A percentile compares a stretch with the other conserved stretches of the same genome.
Evolutionary conservation across 2,113 vertebrate species (phyloP).

Genomic region (Etheostoma spectabile): DNA sequence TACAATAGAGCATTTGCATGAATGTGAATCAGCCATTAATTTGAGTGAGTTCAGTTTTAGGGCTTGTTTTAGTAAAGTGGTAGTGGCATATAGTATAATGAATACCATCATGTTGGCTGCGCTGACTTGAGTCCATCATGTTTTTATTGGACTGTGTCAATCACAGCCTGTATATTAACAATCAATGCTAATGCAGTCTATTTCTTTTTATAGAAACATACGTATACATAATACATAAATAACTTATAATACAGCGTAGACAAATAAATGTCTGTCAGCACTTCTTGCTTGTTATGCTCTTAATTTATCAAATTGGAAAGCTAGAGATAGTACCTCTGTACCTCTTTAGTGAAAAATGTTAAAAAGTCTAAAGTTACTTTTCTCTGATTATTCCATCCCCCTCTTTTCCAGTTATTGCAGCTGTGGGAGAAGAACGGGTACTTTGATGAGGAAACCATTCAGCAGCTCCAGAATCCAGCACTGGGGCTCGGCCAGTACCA

Average conservation of each 20-base stretch:
- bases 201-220: too few species aligned
- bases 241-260: not conserved
- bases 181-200: not conserved
- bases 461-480: conserved; percentile 95
- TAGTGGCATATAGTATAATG: not conserved
- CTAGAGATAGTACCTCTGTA: not conserved
- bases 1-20: not conserved
- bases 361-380: not conserved
- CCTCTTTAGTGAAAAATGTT: not conserved
- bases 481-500: conserved; percentile 97
- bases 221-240: not conserved
- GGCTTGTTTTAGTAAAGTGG: not conserved
- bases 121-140: not conserved
- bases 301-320: not conserved
- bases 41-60: not conserved
- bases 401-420: conserved; percentile 88
- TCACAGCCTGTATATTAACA: not conserved
- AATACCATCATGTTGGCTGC: not conserved
- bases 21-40: not conserved
- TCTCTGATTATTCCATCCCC: not conserved
- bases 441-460: conserved; percentile 96
- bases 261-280: not conserved
- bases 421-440: conserved; percentile 99
- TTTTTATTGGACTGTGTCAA: not conserved
- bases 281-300: not conserved